Evolutionary conservation across 2,797 vertebrate genomes (phyloP).

Genomic region (Pterois miles): DNA sequence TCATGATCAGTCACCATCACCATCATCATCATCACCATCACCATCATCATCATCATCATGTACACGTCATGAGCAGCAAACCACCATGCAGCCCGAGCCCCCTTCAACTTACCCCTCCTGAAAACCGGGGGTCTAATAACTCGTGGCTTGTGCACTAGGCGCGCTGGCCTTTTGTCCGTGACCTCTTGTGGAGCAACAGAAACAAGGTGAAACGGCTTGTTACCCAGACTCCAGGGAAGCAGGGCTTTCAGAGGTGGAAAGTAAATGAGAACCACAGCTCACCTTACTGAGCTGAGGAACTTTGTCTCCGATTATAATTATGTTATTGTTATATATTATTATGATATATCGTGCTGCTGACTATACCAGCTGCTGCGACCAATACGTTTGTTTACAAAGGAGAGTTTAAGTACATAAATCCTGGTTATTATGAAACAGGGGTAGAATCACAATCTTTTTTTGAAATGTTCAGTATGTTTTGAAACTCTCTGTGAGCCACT

Average conservation of each 20-base stretch:
- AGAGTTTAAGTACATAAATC: neutral
- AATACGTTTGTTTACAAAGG: neutral
- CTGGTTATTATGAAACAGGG: neutral
- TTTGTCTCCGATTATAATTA: conserved; percentile 6
- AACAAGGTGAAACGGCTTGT: conserved; percentile 71
- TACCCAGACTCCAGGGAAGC: conserved; percentile 66
- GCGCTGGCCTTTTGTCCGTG: conserved; percentile 76
- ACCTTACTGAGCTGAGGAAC: conserved; percentile 11
- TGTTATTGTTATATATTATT: too few relatives aligned
- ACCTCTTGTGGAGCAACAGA: conserved; percentile 83
- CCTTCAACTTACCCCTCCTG: conserved; percentile 82
- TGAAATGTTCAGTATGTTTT: neutral
- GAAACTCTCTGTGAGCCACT: neutral
- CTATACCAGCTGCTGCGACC: neutral
- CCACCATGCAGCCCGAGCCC: conserved; percentile 77
- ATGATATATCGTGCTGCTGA: too few relatives aligned
- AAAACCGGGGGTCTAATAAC: conserved; percentile 83
- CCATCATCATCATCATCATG: conserved; percentile 50
- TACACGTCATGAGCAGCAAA: conserved; percentile 72
- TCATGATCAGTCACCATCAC: conserved; percentile 59
- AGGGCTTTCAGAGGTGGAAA: conserved; percentile 50
- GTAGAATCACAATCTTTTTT: neutral
- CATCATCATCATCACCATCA: conserved; percentile 38
- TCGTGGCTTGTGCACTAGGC: conserved; percentile 76
- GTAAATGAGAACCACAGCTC: conserved; percentile 23